Evolutionary conservation across 2,113 vertebrate species (phyloP), one percentile per base, ranked within the genome.

Genomic region (Speoplatyrhinus poulsoni): DNA sequence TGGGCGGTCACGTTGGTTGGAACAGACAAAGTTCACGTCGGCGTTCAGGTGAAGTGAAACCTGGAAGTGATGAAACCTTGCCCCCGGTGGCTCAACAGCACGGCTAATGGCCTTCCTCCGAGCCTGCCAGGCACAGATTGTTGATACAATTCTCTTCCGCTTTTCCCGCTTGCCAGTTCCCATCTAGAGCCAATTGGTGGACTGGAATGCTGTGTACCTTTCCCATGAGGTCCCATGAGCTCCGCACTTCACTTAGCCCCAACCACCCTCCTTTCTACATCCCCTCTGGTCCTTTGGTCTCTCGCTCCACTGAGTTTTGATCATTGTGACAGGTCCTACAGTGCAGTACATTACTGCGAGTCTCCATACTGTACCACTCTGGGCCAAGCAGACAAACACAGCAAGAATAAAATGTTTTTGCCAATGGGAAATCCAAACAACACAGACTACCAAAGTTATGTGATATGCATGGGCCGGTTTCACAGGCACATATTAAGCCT

Each of bases 81-180:
- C 86, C 89, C 87, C 73, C 77, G 70, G 86, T 88, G 88, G 85
- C 75, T 85, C 50, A 3, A 0, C 79, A 84, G 90, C 88, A 91
- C 88, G 89, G 87, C 90, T 93, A 94, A 94, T 94, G 92, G 90
- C 85, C 84, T 92, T 87, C 83, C 88, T 90, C 86, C 77, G 87
- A 83, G 90, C 87, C 88, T 82, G 88, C 84, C 87, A 81, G 90
- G 85, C 87, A 82, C 73, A 72, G 86, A 81, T 89, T 94, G 93
- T 93, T 93, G 82, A 92, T 94, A 93, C 86, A 90, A 94, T 94
- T 95, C 90, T 87, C 84, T 91, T 93, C 88, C 79, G 88, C 90
- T 89, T 93, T 91, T 92, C 85, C 88, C 91, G 85, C 92, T 92
- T 95, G 91, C 92, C 93, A 94, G 77, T 80, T 95, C 83, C 91